Evolutionary conservation across 2,888 invertebrate species (phyloP).

Genomic region (Zygogramma bicolorata): DNA sequence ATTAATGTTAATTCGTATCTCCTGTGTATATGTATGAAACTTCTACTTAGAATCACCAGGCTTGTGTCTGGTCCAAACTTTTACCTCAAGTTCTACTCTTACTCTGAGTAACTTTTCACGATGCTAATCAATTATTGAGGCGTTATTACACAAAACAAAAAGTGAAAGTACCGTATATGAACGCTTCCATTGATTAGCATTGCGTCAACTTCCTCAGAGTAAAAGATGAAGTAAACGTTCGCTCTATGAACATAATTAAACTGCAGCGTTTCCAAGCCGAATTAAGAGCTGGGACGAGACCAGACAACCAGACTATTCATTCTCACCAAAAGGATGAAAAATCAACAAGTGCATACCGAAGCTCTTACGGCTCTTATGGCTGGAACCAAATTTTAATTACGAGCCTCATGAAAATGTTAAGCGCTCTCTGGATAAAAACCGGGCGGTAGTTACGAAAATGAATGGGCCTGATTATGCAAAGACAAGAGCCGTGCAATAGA

Average conservation of each 20-base stretch:
- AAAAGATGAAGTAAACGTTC: no score
- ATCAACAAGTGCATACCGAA: neutral
- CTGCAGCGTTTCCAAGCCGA: neutral
- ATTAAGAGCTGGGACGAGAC: neutral
- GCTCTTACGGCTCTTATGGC: neutral
- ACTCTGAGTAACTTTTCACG: no score
- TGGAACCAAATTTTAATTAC: slow-evolving; percentile 5
- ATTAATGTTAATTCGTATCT: no score
- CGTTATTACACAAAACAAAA: no score
- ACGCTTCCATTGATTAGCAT: no score
- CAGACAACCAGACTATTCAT: neutral
- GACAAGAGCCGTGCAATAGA: neutral
- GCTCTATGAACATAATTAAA: neutral
- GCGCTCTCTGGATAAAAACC: neutral
- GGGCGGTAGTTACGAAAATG: neutral
- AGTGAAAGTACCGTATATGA: no score
- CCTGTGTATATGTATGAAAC: no score
- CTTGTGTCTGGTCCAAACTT: no score
- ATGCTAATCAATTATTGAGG: no score
- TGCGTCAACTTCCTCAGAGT: no score
- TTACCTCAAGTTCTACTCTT: no score
- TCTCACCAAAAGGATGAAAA: neutral
- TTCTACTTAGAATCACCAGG: no score
- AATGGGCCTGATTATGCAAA: neutral
- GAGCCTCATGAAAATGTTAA: neutral